Base-by-base conservation (phyloP, 2,888 invertebrate species). In the Tolmerus cingulatus region DNA sequence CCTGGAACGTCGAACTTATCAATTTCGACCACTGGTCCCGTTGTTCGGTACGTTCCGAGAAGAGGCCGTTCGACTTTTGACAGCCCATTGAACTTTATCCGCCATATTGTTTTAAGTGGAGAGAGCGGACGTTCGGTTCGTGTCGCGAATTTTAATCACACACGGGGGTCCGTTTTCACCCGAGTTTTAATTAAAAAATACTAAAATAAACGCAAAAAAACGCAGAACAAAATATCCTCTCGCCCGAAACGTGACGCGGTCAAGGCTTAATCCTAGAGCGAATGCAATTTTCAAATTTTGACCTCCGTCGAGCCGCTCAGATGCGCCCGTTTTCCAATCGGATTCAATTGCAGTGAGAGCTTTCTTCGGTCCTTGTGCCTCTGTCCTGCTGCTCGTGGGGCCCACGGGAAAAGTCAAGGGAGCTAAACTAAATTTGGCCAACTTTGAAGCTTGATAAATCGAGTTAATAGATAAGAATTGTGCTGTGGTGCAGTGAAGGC, bases 101-200 rank as follows among this genome's bases (percentile, higher is more conserved):
- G 88, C 88, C 88, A 88, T 88, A 86, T 88, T 88, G 88, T 87
- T 87, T 87, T 74, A 87, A 87, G 87, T 81, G 86, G 86, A 87
- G 87, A 86, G 86, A 86, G 86, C 86, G 86, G 82, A 88, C 86
- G 82, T 86, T 76, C 79, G 74, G 88, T 76, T 84, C 87, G 88
- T 88, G 86, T 86, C 88, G 86, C 86, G 87, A 86, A 76, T 87
- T 87, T 88, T 86, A 55, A 30, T 30, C 74, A 40, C 43, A 43
- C 82, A 66, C 23, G 23, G 86, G 86, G 66, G 88, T 86, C 88
- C 86, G 86, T 81, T 88, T 86, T 82, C 30, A 40, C 34, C 82
- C 57, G 66, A 23, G 12, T 66, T 27, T 66, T 2, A 43, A 43
- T 66, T 55, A 84, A 57, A 82, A 66, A 37, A 66, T 84, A 37